Evolutionary conservation across 1,140 invertebrate genomes (phyloP).

Genomic region (Leptoteleia sp.): DNA sequence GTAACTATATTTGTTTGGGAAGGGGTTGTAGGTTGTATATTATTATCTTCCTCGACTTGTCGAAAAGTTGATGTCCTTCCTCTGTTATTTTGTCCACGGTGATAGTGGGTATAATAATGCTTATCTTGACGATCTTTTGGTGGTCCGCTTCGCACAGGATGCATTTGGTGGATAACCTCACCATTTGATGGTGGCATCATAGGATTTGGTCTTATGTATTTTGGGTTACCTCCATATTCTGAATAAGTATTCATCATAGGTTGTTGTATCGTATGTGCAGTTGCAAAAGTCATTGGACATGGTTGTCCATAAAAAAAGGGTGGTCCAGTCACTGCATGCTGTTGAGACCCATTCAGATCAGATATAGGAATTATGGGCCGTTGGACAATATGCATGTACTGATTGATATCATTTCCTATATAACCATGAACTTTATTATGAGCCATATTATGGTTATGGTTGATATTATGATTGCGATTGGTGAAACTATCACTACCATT

Average conservation of each 20-base stretch:
- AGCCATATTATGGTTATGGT: constrained; percentile 54
- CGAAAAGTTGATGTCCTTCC: not conserved
- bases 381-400: not conserved
- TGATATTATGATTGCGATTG: constrained; percentile 70
- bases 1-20: constrained; percentile 70
- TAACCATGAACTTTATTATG: constrained; percentile 64
- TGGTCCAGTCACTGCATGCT: constrained; percentile 62
- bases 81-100: constrained; percentile 15
- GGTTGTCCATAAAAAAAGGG: too few species aligned
- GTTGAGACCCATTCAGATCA: constrained; percentile 66
- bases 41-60: constrained; percentile 55
- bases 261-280: too few species aligned
- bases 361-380: constrained; percentile 19
- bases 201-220: constrained; percentile 12
- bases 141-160: constrained; percentile 7
- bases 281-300: not conserved
- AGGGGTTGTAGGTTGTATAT: not conserved
- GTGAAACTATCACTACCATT: constrained; percentile 59
- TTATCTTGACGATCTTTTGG: constrained; percentile 54
- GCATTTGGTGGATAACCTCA: constrained; percentile 36
- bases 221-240: too few species aligned
- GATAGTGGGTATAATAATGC: constrained; percentile 4
- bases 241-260: too few species aligned
- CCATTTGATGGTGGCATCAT: constrained; percentile 63
- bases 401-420: not conserved